phyloP scores from a whole-genome alignment of 2,888 invertebrate species.

The Tetramorium bicarinatum region DNA sequence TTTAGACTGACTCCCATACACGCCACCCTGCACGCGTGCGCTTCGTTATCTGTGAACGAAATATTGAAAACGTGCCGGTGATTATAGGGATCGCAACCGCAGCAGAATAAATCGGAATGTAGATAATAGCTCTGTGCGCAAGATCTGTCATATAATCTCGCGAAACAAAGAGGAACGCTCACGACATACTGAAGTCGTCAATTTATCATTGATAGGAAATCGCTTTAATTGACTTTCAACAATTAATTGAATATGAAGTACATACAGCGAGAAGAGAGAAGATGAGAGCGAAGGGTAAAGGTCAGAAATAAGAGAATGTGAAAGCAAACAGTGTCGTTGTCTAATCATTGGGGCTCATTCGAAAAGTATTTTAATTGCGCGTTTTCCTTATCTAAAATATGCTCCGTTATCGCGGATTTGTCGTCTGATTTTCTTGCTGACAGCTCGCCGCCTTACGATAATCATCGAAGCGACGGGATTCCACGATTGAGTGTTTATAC shows the following conservation, averaged over 20 bases:
- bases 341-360: slow-evolving; percentile 80
- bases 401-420: slow-evolving; percentile 81
- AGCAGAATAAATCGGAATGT: slow-evolving; percentile 21
- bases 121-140: neutral
- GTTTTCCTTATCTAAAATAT: slow-evolving; percentile 83
- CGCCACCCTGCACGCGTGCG: neutral
- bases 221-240: slow-evolving; percentile 19
- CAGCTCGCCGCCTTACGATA: slow-evolving; percentile 79
- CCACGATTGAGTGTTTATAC: slow-evolving; percentile 75
- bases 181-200: slow-evolving; percentile 7
- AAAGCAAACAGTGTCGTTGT: slow-evolving; percentile 58
- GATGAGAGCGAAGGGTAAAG: slow-evolving; percentile 42
- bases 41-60: slow-evolving; percentile 3
- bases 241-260: slow-evolving; percentile 49
- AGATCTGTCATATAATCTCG: slow-evolving; percentile 5
- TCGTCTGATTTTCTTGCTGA: slow-evolving; percentile 82
- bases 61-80: slow-evolving; percentile 24
- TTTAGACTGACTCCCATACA: slow-evolving; percentile 43
- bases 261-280: neutral
- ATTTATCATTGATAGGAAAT: slow-evolving; percentile 54
- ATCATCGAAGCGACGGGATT: slow-evolving; percentile 75
- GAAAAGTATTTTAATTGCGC: slow-evolving; percentile 84
- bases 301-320: slow-evolving; percentile 6
- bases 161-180: slow-evolving; percentile 51
- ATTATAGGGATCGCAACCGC: slow-evolving; percentile 26